Conservation (phyloP, 2,888 invertebrate genomes). For the Sminthurinus aureus region DNA sequence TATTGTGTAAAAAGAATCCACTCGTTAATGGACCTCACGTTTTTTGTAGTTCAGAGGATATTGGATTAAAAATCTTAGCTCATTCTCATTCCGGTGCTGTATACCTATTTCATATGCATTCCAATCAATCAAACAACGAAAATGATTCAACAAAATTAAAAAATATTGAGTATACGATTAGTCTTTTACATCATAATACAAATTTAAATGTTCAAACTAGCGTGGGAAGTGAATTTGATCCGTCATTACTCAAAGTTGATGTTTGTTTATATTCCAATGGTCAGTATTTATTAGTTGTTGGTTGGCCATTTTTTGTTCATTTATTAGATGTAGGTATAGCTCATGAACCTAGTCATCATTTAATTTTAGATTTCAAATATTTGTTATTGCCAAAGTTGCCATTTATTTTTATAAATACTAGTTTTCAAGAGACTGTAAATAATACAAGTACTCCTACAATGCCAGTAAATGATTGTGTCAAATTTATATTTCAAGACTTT, state of each 20-base stretch:
- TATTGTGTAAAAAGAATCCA: no score
- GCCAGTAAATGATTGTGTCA: neutral
- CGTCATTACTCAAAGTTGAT: slow-evolving; percentile 41
- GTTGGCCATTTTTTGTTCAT: slow-evolving; percentile 85
- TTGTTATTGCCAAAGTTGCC: slow-evolving; percentile 25
- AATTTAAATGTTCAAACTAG: slow-evolving; percentile 44
- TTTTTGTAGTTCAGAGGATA: neutral
- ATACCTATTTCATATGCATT: slow-evolving; percentile 45
- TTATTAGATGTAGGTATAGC: slow-evolving; percentile 82
- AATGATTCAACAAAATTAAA: neutral
- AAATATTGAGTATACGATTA: slow-evolving; percentile 47
- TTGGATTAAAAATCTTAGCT: slow-evolving; percentile 46
- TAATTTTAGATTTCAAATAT: slow-evolving; percentile 45
- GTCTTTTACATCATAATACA: slow-evolving; percentile 56
- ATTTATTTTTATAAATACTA: neutral
- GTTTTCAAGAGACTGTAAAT: neutral
- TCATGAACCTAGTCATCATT: slow-evolving; percentile 76
- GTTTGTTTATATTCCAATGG: slow-evolving; percentile 61
- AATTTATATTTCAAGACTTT: slow-evolving; percentile 2
- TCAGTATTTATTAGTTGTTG: slow-evolving; percentile 81
- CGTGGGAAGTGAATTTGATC: neutral
- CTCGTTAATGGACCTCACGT: slow-evolving; percentile 2
- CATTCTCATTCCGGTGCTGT: slow-evolving; percentile 54
- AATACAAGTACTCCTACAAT: neutral
- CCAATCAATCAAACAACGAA: neutral